Conservation (phyloP, 2,888 invertebrate genomes). For the Ypsolopha sequella region DNA sequence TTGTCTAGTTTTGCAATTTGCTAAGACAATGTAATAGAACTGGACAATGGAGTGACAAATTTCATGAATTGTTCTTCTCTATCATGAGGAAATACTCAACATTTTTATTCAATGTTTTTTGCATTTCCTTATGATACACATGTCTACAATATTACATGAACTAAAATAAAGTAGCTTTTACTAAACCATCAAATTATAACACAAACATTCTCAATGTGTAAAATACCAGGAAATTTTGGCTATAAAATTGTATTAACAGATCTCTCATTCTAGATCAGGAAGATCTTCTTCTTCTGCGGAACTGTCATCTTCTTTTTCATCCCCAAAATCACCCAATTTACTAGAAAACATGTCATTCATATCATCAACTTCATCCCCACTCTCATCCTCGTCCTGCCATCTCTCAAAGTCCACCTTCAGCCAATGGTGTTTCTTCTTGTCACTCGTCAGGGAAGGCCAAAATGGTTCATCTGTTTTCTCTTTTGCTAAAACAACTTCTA, state of each 20-base stretch:
- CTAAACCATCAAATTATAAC: background rate
- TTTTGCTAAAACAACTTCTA: constrained; percentile 79
- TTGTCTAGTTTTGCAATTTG: too few species aligned
- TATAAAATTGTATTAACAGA: background rate
- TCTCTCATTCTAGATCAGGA: constrained; percentile 74
- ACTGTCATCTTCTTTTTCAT: constrained; percentile 69
- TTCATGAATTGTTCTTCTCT: too few species aligned
- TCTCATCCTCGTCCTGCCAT: constrained; percentile 97
- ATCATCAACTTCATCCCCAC: constrained; percentile 76
- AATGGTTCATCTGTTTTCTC: constrained; percentile 76
- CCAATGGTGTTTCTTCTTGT: constrained; percentile 93
- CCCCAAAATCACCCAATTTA: constrained; percentile 34
- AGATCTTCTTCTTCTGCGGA: constrained; percentile 81
- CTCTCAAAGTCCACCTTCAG: constrained; percentile 97
- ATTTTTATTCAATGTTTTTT: too few species aligned
- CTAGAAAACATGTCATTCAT: constrained; percentile 47
- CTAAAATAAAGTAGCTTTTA: background rate
- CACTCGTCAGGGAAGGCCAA: constrained; percentile 90
- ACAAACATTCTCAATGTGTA: background rate
- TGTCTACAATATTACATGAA: background rate
- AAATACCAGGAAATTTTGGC: constrained; percentile 6
- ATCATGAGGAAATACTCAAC: too few species aligned
- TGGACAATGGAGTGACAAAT: too few species aligned
- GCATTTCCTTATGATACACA: background rate
- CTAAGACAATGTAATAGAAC: too few species aligned